Evolutionary conservation across 1,140 invertebrate genomes (phyloP), one percentile per base, ranked within the genome.

Genomic region (Whitmania pigra): DNA sequence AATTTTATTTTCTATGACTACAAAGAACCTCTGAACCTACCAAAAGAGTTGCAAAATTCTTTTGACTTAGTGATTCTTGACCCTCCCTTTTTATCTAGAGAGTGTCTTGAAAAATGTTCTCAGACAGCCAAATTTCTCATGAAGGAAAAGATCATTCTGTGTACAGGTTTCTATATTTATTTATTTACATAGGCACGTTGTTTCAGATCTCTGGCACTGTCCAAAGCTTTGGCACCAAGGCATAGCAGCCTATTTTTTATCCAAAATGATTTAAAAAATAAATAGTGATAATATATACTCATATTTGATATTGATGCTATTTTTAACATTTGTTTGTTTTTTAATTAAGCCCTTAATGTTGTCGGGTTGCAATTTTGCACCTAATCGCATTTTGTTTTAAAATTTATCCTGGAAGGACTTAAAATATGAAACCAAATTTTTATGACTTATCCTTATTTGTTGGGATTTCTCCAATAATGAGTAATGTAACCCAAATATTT

Each of bases 11-110:
- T 87, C 71, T 97, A 95, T 78, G 92, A 97, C 80, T 96, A 94
- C 78, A 93, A 91, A 74, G 80, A 83, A 20, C 93, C 93, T 7
- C 80, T 89, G 53, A 84, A 88, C 67, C 78, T 96, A 18, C 86
- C 89, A 0, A 74, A 81, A 72, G 84, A 88, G 0, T 82, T 87
- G 40, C 82, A 84, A 63, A 74, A 79, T 22, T 79, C 80, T 29
- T 97, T 89, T 83, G 90, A 95, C 81, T 76, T 97, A 22, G 88
- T 97, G 3, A 85, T 97, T 71, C 91, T 89, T 0, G 94, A 97
- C 85, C 94, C 94, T 17, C 94, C 94, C 17, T 97, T 95, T 83
- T 82, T 97, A 9, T 90, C 92, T 0, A 88, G 93, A 76, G 93
- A 97, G 82, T 97, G 94, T 83, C 84, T 96, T 22, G 86, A 86